Base-by-base conservation (phyloP, 2,888 invertebrate species). In the Automeris io region DNA sequence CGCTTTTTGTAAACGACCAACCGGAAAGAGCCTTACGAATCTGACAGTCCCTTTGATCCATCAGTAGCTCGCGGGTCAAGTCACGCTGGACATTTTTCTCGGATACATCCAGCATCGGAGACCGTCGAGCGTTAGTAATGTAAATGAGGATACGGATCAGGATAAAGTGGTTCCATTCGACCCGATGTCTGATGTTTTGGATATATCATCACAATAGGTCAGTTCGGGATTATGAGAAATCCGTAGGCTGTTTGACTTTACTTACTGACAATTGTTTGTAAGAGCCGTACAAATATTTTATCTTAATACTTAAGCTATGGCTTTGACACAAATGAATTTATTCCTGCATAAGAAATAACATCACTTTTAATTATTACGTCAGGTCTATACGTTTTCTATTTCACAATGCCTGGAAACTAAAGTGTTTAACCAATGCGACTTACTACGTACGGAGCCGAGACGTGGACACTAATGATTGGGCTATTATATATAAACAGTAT, bases 171-270 rank as follows among this genome's bases (percentile, higher is more conserved):
- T 47, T 53, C 42, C 26, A 29, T 52, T 57, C 47, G 46, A 43
- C 46, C 47, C 51, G 58, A 54, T 58, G 48, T 57, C 57, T 59
- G 57, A 67, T 64, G 52, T 68, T 66, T 65, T 56, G 61, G 54
- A 51, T 54, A 60, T 57, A 57, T 50, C 55, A 62, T 62, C 56
- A 48, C 52, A 41, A 55, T 55, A 54, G 61, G 52, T 59, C 55
- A 58, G 60, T 56, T 52, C 43, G 45, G 50, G 53, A 61, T 64
- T 63, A 61, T 51, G 57, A 54, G 56, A 57, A 39, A 39, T 26
- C 33, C 26, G 26, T 23, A 25, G 18, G 33, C 21, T 25, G 13
- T 39, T 39, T 33, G 22, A 33, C 33, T 47, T 39, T 46, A 40
- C 37, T 42, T 42, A 44, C 41, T 43, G 43, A 35, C 36, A 40